These are phyloP conservation scores for Amphiura filiformis DNA, from an alignment of 35 echinoderm and acorn worm species.

Conservation along the genomic window DNA sequence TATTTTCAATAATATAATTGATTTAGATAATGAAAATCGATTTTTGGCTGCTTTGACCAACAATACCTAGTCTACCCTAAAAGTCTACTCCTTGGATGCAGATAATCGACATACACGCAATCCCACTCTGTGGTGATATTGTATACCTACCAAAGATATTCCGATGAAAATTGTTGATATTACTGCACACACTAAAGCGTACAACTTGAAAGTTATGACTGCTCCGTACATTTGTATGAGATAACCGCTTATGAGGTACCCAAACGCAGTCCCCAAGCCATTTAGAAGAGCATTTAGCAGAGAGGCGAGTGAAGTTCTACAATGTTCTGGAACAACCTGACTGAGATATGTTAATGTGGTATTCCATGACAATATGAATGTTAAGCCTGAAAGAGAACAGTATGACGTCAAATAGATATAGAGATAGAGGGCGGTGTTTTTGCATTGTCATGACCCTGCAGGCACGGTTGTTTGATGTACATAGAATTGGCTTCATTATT, in stretches of 20 bases:
- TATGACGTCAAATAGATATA: neutral
- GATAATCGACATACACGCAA: too few species aligned
- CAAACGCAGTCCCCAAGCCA: neutral
- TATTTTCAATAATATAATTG: too few species aligned
- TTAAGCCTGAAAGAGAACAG: neutral
- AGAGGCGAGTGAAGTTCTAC: neutral
- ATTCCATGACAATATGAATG: neutral
- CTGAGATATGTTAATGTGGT: neutral
- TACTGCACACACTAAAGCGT: neutral
- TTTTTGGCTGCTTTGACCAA: too few species aligned
- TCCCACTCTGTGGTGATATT: too few species aligned
- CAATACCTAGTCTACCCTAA: too few species aligned
- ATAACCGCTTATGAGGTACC: neutral
- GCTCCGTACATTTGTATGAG: neutral
- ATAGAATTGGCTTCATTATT: too few species aligned
- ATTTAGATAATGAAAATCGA: too few species aligned
- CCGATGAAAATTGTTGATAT: neutral
- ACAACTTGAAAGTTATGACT: neutral
- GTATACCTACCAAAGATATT: neutral
- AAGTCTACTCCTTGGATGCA: too few species aligned
- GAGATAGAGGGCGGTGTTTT: neutral
- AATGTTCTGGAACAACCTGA: neutral
- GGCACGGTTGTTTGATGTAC: too few species aligned
- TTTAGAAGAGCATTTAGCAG: neutral
- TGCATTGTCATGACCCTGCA: neutral